A percentile compares a stretch with the other conserved stretches of the same genome.
Evolutionary conservation across 1,140 invertebrate species (phyloP).

Genomic region (Metaphire vulgaris): DNA sequence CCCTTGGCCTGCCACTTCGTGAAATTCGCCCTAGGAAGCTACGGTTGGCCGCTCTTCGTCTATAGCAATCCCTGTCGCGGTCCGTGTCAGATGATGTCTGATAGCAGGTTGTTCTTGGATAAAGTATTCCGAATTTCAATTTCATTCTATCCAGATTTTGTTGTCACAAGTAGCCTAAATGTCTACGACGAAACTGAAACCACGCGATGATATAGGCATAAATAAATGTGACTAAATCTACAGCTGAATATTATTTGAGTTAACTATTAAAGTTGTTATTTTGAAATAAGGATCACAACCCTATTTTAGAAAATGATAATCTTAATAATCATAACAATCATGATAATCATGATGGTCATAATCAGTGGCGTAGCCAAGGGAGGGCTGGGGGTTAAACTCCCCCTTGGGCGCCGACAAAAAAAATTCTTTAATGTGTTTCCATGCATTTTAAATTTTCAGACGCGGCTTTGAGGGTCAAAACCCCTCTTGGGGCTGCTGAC

Average conservation of each 20-base stretch:
- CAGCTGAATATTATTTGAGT: not conserved
- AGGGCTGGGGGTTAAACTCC: no score
- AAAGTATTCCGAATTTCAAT: not conserved
- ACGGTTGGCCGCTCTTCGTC: conserved; percentile 82
- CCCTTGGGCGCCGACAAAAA: no score
- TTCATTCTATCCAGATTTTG: not conserved
- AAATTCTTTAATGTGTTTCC: no score
- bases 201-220: not conserved
- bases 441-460: no score
- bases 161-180: no score
- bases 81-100: conserved; percentile 66
- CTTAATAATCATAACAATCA: no score
- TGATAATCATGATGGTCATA: no score
- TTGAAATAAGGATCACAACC: no score
- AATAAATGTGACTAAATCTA: not conserved
- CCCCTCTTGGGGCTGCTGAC: no score
- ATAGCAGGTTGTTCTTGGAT: conserved; percentile 58
- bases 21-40: conserved; percentile 71
- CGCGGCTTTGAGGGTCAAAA: no score
- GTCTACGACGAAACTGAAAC: not conserved
- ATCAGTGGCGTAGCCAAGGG: no score
- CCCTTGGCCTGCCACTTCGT: conserved; percentile 68
- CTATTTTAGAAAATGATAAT: no score
- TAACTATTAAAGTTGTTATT: not conserved
- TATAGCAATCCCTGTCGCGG: conserved; percentile 61